Conservation (phyloP, 2,888 invertebrate species). For the Lacanobia oleracea region DNA sequence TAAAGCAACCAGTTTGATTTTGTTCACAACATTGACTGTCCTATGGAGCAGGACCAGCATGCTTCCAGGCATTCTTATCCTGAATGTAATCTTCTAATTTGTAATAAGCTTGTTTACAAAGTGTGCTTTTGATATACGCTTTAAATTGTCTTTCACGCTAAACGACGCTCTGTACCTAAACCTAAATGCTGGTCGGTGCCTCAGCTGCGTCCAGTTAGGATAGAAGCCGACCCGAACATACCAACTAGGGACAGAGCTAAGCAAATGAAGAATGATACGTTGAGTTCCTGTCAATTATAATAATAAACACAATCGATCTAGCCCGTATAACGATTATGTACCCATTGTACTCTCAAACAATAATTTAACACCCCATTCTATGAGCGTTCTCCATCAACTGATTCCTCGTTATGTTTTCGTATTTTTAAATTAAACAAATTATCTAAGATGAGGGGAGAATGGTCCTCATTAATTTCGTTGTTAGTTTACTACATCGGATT, state of each 20-base stretch:
- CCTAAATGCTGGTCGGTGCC: too few relatives aligned
- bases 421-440: constrained; percentile 80
- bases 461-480: constrained; percentile 68
- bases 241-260: neutral
- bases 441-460: constrained; percentile 68
- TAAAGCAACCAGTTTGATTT: too few relatives aligned
- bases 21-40: too few relatives aligned
- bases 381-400: constrained; percentile 27
- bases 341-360: constrained; percentile 39
- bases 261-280: constrained; percentile 5
- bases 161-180: too few relatives aligned
- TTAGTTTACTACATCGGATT: constrained; percentile 60
- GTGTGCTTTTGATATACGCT: too few relatives aligned
- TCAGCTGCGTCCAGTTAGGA: too few relatives aligned
- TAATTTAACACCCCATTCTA: constrained; percentile 42
- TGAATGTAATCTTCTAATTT: too few relatives aligned
- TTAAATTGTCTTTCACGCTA: too few relatives aligned
- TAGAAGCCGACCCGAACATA: too few relatives aligned
- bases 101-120: too few relatives aligned
- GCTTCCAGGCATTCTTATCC: too few relatives aligned
- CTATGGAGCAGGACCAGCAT: too few relatives aligned
- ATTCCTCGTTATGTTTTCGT: constrained; percentile 70
- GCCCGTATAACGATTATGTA: constrained; percentile 57
- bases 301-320: constrained; percentile 37
- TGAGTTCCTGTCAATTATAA: constrained; percentile 39